Evolutionary conservation across 1,140 invertebrate species (phyloP), one percentile per base, ranked within the genome.

Genomic region (Trichonephila clavipes): DNA sequence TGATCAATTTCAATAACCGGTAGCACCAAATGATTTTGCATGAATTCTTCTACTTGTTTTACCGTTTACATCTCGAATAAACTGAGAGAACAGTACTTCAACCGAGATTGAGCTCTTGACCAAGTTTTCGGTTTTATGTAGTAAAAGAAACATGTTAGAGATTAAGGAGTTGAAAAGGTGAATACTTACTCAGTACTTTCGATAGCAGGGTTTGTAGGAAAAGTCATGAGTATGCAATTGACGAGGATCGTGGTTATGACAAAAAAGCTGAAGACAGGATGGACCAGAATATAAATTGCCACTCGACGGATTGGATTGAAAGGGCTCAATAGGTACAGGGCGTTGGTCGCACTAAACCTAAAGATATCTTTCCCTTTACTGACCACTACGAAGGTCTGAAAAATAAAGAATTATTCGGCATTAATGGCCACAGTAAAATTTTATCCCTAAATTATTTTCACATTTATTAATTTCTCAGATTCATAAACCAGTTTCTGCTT

Each of bases 311-410:
- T 98, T 95, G 98, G 98, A 97, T 99, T 99, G 97, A 99, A 99
- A 94, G 99, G 99, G 96, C 98, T 98, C 95, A 99, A 97, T 96
- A 99, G 97, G 97, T 98, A 99, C 96, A 99, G 96, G 96, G 98
- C 98, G 96, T 99, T 98, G 95, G 98, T 98, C 95, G 99, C 98
- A 96, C 98, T 99, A 97, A 99, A 99, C 96, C 99, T 97, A 97
- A 98, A 99, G 97, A 99, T 99, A 97, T 99, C 98, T 97, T 98
- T 99, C 96, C 99, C 98, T 97, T 98, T 99, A 97, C 98, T 99
- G 96, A 99, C 97, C 95, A 99, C 99, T 97, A 99, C 98, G 97
- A 99, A 99, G 96, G 98, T 99, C 99, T 99, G 97, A 91, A 97
- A 95, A 93, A 95, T 40, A 51, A 51, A 51, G 7, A 51, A 51